A percentile compares a stretch with the other conserved stretches of the same genome.
phyloP scores from a whole-genome alignment of 2,797 vertebrate species.

The Semotilus atromaculatus region DNA sequence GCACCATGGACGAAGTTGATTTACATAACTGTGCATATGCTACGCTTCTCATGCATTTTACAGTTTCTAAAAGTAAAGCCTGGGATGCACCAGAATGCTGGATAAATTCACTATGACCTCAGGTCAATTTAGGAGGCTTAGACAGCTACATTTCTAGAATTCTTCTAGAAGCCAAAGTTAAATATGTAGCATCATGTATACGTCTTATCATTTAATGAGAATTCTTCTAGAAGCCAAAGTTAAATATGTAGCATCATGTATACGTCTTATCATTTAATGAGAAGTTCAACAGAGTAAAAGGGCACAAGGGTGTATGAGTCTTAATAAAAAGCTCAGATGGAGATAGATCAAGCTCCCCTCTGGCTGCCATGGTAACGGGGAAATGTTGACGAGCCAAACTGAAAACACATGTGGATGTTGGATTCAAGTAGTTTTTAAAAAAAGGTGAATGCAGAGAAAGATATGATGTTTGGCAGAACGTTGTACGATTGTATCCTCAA shows the following conservation, averaged over 20 bases:
- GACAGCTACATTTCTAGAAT: not conserved
- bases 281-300: not conserved
- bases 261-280: conserved; percentile 1
- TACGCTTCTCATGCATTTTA: conserved; percentile 3
- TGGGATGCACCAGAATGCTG: not conserved
- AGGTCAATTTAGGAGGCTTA: not conserved
- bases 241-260: conserved; percentile 3
- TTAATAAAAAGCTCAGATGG: conserved; percentile 25
- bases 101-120: conserved; percentile 1
- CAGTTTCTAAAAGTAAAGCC: conserved; percentile 34
- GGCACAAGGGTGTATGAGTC: not conserved
- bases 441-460: conserved; percentile 8
- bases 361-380: conserved; percentile 40
- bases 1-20: conserved; percentile 6
- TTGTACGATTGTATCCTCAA: conserved; percentile 11
- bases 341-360: conserved; percentile 38
- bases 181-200: conserved; percentile 1
- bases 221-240: not conserved
- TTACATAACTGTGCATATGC: conserved; percentile 38
- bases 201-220: not conserved
- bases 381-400: conserved; percentile 51
- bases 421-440: not conserved
- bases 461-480: conserved; percentile 19
- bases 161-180: not conserved
- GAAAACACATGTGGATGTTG: conserved; percentile 48